phyloP scores from a whole-genome alignment of 2,113 vertebrate genomes.

The Apodemus sylvaticus region DNA sequence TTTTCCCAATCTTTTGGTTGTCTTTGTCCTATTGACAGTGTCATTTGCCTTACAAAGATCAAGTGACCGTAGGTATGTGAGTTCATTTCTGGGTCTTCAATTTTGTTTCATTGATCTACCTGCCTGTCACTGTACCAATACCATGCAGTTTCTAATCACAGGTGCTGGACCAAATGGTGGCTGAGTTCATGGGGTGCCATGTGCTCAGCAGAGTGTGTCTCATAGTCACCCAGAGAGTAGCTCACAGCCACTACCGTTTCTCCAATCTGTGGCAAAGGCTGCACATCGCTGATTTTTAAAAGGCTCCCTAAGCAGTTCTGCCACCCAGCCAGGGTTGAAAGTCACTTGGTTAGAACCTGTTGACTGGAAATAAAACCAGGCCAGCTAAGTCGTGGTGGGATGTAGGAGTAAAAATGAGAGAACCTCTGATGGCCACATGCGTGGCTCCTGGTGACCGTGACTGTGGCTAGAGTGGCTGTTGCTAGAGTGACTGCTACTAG shows the following conservation, averaged over 20 bases:
- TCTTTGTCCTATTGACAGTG: too few species aligned
- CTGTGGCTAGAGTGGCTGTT: background rate
- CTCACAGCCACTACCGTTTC: background rate
- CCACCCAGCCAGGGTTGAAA: background rate
- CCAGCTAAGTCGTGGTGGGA: background rate
- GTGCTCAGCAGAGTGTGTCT: background rate
- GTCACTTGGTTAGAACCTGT: background rate
- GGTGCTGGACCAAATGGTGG: background rate
- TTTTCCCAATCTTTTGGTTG: too few species aligned
- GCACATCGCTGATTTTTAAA: background rate
- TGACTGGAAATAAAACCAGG: background rate
- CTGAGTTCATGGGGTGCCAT: background rate
- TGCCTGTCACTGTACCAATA: too few species aligned
- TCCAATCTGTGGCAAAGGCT: background rate
- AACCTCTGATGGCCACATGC: background rate
- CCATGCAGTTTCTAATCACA: too few species aligned
- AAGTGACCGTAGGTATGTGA: too few species aligned
- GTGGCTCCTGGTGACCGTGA: background rate
- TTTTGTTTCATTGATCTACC: too few species aligned
- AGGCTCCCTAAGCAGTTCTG: background rate
- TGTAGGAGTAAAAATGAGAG: background rate
- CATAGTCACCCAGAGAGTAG: background rate
- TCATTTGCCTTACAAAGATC: too few species aligned
- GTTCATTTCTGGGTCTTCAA: too few species aligned
- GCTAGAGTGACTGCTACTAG: background rate